phyloP scores from a whole-genome alignment of 2,797 vertebrate genomes.

The Mus spretus region DNA sequence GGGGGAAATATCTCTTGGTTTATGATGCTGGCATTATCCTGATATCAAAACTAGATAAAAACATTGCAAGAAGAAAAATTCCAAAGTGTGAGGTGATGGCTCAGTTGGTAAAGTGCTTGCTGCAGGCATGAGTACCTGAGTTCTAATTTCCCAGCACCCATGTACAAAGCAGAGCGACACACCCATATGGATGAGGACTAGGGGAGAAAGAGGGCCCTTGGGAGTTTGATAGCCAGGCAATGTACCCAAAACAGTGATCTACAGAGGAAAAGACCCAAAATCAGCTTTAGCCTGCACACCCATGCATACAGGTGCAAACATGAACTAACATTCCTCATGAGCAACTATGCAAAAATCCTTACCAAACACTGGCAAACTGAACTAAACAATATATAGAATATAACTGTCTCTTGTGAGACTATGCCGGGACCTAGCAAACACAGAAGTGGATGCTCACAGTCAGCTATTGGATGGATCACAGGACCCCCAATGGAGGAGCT shows the following conservation, averaged over 20 bases:
- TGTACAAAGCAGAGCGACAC: too few species aligned
- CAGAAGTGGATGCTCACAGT: too few species aligned
- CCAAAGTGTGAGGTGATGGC: background rate
- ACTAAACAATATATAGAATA: background rate
- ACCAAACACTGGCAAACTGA: background rate
- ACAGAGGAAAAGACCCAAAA: background rate
- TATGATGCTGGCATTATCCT: background rate
- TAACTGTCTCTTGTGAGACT: too few species aligned
- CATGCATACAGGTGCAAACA: background rate
- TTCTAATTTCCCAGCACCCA: background rate
- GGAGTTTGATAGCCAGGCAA: background rate
- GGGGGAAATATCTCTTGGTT: background rate
- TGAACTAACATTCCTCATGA: background rate
- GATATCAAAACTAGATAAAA: background rate
- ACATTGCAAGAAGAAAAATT: background rate
- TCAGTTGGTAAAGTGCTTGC: background rate
- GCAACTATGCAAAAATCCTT: background rate
- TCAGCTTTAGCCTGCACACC: background rate
- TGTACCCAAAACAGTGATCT: background rate
- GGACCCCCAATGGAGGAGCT: too few species aligned
- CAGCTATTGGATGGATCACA: too few species aligned
- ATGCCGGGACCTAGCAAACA: too few species aligned
- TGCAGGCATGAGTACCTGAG: background rate
- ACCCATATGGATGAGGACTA: background rate
- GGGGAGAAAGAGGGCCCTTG: background rate